Percentiles rank a stretch among this genome's conserved stretches.
phyloP scores from a whole-genome alignment of 1,140 invertebrate species.

The Megalopta genalis region DNA sequence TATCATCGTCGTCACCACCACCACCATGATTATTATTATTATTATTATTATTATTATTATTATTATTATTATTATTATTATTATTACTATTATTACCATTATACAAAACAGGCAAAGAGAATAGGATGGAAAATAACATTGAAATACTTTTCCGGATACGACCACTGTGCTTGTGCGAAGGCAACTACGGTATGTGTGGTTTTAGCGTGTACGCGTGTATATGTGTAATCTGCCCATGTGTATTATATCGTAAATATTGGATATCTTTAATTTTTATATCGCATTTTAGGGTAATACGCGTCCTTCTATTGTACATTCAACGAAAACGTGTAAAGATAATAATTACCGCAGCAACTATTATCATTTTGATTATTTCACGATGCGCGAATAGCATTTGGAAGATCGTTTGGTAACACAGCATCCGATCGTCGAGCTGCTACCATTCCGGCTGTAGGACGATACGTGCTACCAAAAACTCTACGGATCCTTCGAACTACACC shows the following conservation, averaged over 20 bases:
- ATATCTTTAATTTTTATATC: conserved; percentile 66
- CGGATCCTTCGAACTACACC: conserved; percentile 43
- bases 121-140: conserved; percentile 4
- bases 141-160: conserved; percentile 28
- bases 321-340: conserved; percentile 70
- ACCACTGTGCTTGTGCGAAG: conserved; percentile 40
- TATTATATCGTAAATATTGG: conserved; percentile 65
- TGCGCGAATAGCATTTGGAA: conserved; percentile 24
- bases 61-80: too few relatives aligned
- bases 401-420: conserved; percentile 53
- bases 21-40: too few relatives aligned
- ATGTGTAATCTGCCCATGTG: conserved; percentile 58
- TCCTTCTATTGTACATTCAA: conserved; percentile 73
- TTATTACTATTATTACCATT: too few relatives aligned
- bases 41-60: too few relatives aligned
- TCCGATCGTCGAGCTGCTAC: conserved; percentile 37
- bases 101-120: neutral
- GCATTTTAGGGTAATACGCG: conserved; percentile 55
- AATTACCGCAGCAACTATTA: conserved; percentile 39
- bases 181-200: conserved; percentile 42
- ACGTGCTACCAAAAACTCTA: conserved; percentile 63
- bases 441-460: conserved; percentile 46
- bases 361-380: conserved; percentile 32
- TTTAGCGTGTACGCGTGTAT: conserved; percentile 48
- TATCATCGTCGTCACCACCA: too few relatives aligned